phyloP scores from a whole-genome alignment of 1,140 invertebrate genomes.

The Drosophila athabasca region DNA sequence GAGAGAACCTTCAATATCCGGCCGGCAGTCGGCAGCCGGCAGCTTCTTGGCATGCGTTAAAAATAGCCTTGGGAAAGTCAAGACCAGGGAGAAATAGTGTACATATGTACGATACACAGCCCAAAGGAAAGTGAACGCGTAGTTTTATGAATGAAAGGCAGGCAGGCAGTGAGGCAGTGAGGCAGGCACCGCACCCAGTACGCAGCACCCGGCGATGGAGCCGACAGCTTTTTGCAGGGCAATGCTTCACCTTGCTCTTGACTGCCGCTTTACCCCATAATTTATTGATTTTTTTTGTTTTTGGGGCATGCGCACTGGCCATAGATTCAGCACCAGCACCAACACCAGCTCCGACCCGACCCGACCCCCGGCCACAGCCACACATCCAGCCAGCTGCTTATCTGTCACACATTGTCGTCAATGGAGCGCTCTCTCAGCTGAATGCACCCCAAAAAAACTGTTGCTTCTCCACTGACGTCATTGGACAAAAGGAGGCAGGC shows the following conservation, averaged over 20 bases:
- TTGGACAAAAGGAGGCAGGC: conserved; percentile 5
- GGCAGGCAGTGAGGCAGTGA: no score
- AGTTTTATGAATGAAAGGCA: conserved; percentile 73
- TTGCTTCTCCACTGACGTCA: conserved; percentile 55
- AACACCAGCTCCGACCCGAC: background rate
- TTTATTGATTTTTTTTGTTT: conserved; percentile 69
- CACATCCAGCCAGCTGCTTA: conserved; percentile 42
- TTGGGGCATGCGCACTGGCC: conserved; percentile 62
- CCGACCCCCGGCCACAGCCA: background rate
- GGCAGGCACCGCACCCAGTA: background rate
- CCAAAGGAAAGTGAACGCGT: conserved; percentile 50
- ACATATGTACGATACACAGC: background rate
- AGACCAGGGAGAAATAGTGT: conserved; percentile 11
- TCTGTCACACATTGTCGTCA: conserved; percentile 61
- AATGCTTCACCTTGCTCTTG: conserved; percentile 81
- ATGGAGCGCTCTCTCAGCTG: conserved; percentile 45
- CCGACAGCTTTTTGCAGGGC: conserved; percentile 28
- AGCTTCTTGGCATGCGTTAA: conserved; percentile 51
- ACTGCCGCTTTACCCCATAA: conserved; percentile 74
- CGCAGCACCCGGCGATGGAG: background rate
- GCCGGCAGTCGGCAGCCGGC: conserved; percentile 60
- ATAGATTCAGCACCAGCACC: background rate
- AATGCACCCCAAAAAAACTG: conserved; percentile 42
- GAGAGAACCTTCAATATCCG: conserved; percentile 21
- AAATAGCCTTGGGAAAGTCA: conserved; percentile 73